Percentiles rank a stretch among this genome's conserved stretches.
phyloP scores from a whole-genome alignment of 2,888 invertebrate species.

The Xylota sylvarum region DNA sequence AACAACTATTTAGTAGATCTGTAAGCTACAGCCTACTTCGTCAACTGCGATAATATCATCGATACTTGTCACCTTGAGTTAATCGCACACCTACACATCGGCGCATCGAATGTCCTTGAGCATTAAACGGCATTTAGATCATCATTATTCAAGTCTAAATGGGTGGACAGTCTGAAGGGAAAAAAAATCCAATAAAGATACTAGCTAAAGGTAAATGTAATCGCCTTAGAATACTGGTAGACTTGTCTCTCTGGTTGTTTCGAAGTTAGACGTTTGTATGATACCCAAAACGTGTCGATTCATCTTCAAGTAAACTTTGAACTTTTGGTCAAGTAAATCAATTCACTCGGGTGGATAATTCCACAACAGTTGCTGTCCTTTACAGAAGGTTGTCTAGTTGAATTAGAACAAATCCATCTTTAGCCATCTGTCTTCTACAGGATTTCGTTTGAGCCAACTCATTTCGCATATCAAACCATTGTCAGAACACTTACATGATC shows the following conservation, averaged over 20 bases:
- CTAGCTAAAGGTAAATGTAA: not conserved
- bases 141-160: not conserved
- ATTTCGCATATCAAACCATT: too few species aligned
- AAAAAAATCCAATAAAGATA: not conserved
- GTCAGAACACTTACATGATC: too few species aligned
- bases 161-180: not conserved
- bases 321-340: not conserved
- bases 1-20: too few species aligned
- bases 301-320: not conserved
- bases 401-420: too few species aligned
- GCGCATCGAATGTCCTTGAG: not conserved
- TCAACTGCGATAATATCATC: too few species aligned
- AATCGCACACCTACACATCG: too few species aligned
- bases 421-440: too few species aligned
- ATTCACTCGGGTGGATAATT: not conserved
- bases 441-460: too few species aligned
- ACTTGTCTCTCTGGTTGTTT: not conserved
- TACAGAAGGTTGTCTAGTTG: too few species aligned
- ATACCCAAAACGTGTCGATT: not conserved
- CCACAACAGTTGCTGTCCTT: not conserved
- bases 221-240: not conserved
- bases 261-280: not conserved
- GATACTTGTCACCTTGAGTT: too few species aligned
- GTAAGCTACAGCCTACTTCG: too few species aligned
- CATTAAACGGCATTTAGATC: not conserved